Conservation (phyloP, 2,797 vertebrate species). For the Ciconia nigra region DNA sequence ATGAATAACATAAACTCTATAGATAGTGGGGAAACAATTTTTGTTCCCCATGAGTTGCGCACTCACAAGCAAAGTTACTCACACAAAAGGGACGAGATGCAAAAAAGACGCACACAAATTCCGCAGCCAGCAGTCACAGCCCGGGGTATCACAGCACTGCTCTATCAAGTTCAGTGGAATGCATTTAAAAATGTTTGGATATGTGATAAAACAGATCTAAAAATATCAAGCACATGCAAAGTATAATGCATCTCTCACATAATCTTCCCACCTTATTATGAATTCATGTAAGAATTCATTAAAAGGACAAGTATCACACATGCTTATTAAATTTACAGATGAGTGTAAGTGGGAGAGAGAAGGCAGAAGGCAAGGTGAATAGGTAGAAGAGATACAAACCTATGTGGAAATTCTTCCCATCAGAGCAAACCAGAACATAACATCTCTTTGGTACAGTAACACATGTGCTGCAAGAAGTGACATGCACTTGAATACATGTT, state of each 20-base stretch:
- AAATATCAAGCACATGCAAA: background rate
- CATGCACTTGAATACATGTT: background rate
- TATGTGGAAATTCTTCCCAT: background rate
- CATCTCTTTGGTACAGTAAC: background rate
- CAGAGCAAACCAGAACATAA: background rate
- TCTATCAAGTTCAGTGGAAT: background rate
- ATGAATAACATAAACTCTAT: background rate
- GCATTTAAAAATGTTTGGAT: background rate
- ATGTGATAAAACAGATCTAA: background rate
- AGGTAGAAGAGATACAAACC: background rate
- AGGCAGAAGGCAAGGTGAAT: background rate
- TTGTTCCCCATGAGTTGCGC: background rate
- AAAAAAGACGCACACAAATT: background rate
- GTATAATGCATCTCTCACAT: background rate
- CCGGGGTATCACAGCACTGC: background rate
- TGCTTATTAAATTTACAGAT: background rate
- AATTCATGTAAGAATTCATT: background rate
- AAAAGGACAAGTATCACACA: background rate
- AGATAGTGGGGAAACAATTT: background rate
- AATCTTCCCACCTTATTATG: background rate
- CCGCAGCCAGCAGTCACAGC: background rate
- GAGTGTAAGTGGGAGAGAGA: background rate
- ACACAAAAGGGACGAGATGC: background rate
- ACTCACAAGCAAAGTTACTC: background rate
- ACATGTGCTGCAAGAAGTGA: background rate